Evolutionary conservation across 1,140 invertebrate genomes (phyloP).

Genomic region (Drepana arcuata): DNA sequence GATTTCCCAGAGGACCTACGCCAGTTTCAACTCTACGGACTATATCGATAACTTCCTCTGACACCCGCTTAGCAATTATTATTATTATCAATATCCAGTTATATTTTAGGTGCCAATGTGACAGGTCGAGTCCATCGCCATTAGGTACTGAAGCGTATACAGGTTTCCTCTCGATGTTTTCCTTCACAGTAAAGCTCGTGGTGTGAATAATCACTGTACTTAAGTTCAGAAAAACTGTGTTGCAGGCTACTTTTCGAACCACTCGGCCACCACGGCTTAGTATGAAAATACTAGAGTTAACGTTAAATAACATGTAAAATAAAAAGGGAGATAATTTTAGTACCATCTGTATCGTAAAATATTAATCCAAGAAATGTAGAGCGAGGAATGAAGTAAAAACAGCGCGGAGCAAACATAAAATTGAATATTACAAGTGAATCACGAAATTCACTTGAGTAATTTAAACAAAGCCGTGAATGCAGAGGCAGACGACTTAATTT

Average conservation of each 20-base stretch:
- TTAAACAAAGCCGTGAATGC: constrained; percentile 57
- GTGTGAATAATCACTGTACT: background rate
- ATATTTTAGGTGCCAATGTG: background rate
- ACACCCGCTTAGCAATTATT: constrained; percentile 36
- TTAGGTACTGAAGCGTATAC: no score
- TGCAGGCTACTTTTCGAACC: background rate
- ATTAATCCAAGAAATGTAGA: constrained; percentile 12
- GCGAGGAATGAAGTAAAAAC: constrained; percentile 13
- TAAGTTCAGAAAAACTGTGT: background rate
- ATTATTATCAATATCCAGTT: constrained; percentile 13
- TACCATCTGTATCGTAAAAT: constrained; percentile 1
- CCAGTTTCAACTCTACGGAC: constrained; percentile 55
- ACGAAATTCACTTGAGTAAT: constrained; percentile 48
- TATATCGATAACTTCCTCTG: constrained; percentile 50
- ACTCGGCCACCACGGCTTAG: background rate
- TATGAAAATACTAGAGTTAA: background rate
- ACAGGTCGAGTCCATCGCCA: no score
- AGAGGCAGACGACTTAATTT: constrained; percentile 54
- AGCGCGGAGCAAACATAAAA: constrained; percentile 29
- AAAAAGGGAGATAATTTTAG: background rate
- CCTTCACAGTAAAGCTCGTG: no score
- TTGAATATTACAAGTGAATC: constrained; percentile 54
- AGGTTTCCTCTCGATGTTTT: no score
- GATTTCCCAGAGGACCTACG: constrained; percentile 59
- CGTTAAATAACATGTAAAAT: background rate